Evolutionary conservation across 1,140 invertebrate genomes (phyloP), one percentile per base, ranked within the genome.

Genomic region (Caenorhabditis briggsae): DNA sequence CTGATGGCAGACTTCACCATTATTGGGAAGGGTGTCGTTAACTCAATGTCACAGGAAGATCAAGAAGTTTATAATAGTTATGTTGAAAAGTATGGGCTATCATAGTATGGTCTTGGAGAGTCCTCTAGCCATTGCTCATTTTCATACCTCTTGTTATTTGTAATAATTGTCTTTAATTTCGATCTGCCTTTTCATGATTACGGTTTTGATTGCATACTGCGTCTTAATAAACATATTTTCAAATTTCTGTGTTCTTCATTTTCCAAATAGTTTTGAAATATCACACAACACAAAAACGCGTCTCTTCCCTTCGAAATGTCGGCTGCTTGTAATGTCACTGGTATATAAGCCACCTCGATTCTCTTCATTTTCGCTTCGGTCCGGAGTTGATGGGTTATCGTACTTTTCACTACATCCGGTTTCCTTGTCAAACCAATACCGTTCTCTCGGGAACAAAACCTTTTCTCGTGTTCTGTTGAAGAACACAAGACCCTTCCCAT

Each of bases 361-460:
- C n/a, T n/a, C n/a, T n/a, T n/a, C 56, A n/a, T n/a, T 58, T 58
- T 58, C 56, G n/a, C 56, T n/a, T 58, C 56, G 56, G 56, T 58
- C 56, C 56, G 56, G n/a, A n/a, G 56, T 58, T 58, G 56, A 58
- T 58, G 56, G 18, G 56, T 58, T 58, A n/a, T n/a, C n/a, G n/a
- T n/a, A n/a, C n/a, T n/a, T n/a, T n/a, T n/a, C n/a, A n/a, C n/a
- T n/a, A n/a, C n/a, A n/a, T n/a, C n/a, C 56, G 56, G 56, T 58
- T 58, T n/a, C 56, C 56, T n/a, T 58, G 18, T 18, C 14, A n/a
- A 58, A 58, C 56, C 56, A 58, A 58, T 2, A 18, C 18, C 7
- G 8, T 18, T 58, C n/a, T 20, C 7, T 58, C 56, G 7, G 56
- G n/a, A n/a, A 33, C 33, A 33, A 33, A 33, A 33, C 33, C 33